Evolutionary conservation across 2,797 vertebrate genomes (phyloP).

Genomic region (Bovichtus diacanthus): DNA sequence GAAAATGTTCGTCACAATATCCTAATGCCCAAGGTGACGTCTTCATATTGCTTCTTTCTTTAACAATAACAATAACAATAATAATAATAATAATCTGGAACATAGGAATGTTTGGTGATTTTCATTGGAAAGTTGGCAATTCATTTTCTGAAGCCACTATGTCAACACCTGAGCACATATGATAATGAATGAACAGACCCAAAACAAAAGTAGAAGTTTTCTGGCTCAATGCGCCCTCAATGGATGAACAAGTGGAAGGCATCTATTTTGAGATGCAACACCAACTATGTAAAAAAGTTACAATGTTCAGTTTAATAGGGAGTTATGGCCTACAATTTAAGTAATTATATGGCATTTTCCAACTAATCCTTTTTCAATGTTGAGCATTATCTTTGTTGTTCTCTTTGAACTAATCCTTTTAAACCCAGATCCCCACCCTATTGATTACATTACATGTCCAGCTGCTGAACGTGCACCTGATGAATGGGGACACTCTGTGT

Average conservation of each 20-base stretch:
- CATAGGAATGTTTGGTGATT: neutral
- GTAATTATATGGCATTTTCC: neutral
- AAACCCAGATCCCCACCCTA: neutral
- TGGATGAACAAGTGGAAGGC: neutral
- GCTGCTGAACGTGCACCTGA: constrained; percentile 4
- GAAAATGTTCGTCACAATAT: neutral
- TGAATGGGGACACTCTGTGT: constrained; percentile 15
- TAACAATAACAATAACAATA: neutral
- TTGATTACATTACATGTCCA: neutral
- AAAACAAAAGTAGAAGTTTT: no score
- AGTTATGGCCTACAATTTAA: neutral
- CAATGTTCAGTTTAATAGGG: neutral
- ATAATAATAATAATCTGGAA: neutral
- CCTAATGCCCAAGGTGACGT: neutral
- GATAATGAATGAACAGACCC: neutral
- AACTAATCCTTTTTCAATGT: neutral
- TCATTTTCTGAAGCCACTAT: neutral
- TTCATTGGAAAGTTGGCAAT: neutral
- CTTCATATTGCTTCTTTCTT: neutral
- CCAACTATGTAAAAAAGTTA: no score
- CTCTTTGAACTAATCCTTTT: neutral
- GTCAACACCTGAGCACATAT: neutral
- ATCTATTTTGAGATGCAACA: neutral
- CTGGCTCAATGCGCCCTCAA: neutral
- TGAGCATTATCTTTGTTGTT: neutral